Conservation (phyloP, 2,113 vertebrate genomes). For the Otocyon megalotis region DNA sequence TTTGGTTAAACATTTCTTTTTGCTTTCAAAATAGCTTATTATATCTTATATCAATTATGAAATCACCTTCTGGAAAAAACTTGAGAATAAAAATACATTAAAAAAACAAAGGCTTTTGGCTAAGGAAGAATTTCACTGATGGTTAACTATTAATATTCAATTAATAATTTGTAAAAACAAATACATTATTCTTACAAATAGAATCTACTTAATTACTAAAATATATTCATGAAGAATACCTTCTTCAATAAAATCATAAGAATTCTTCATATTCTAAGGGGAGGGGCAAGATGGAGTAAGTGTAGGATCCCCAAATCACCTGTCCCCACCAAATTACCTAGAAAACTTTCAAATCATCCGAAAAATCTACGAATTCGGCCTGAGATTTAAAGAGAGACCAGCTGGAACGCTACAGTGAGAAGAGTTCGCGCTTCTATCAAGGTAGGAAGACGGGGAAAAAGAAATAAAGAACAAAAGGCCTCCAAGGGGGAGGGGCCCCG, state of each 20-base stretch:
- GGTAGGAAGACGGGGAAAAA: too few species aligned
- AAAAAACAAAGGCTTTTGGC: background rate
- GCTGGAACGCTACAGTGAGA: too few species aligned
- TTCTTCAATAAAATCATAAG: constrained; percentile 11
- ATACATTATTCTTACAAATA: background rate
- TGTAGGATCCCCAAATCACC: too few species aligned
- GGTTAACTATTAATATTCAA: background rate
- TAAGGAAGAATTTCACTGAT: background rate
- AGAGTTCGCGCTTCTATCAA: too few species aligned
- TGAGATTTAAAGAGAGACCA: too few species aligned
- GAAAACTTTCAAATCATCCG: too few species aligned
- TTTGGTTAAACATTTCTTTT: background rate
- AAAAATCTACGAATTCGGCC: too few species aligned
- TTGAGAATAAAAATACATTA: background rate
- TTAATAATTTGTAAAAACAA: background rate
- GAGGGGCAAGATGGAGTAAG: too few species aligned
- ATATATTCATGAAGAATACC: background rate
- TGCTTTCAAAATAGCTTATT: background rate
- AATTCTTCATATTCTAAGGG: background rate
- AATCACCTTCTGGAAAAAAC: background rate
- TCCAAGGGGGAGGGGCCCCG: too few species aligned
- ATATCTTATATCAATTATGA: background rate
- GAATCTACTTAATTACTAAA: background rate
- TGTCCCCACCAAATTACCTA: too few species aligned
- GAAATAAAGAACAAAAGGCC: too few species aligned